phyloP scores from a whole-genome alignment of 2,888 invertebrate genomes.

The Pseudococcus longispinus region DNA sequence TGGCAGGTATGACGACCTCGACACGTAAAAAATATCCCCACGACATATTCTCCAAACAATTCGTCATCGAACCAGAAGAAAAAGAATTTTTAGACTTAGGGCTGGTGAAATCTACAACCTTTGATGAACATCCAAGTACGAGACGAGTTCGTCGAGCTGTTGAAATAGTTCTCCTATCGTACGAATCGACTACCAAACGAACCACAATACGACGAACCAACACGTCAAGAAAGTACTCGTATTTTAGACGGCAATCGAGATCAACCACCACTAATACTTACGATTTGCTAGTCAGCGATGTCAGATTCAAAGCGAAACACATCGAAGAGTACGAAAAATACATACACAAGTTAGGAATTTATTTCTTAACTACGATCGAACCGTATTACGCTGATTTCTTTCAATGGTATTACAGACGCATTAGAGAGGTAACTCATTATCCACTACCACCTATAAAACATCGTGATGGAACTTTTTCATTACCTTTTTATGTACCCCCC shows the following conservation, averaged over 20 bases:
- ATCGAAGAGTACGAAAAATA: not conserved
- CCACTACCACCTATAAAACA: not conserved
- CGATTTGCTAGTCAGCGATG: not conserved
- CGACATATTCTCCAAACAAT: not conserved
- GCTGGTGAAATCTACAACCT: not conserved
- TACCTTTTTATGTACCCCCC: not conserved
- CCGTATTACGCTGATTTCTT: not conserved
- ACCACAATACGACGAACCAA: not conserved
- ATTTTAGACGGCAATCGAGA: not conserved
- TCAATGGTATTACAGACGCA: constrained; percentile 18
- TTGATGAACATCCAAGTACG: not conserved
- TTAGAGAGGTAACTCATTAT: not conserved
- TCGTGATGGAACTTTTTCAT: not conserved
- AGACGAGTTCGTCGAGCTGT: not conserved
- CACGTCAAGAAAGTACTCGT: not conserved
- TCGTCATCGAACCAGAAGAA: not conserved
- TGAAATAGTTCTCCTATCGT: not conserved
- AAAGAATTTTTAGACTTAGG: not conserved
- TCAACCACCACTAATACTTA: not conserved
- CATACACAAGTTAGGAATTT: not conserved
- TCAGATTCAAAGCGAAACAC: not conserved
- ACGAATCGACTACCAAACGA: not conserved
- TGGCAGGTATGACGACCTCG: not conserved
- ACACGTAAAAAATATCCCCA: not conserved
- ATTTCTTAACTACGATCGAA: not conserved